phyloP scores from a whole-genome alignment of 2,888 invertebrate species.

The Cryptosula pallasiana region DNA sequence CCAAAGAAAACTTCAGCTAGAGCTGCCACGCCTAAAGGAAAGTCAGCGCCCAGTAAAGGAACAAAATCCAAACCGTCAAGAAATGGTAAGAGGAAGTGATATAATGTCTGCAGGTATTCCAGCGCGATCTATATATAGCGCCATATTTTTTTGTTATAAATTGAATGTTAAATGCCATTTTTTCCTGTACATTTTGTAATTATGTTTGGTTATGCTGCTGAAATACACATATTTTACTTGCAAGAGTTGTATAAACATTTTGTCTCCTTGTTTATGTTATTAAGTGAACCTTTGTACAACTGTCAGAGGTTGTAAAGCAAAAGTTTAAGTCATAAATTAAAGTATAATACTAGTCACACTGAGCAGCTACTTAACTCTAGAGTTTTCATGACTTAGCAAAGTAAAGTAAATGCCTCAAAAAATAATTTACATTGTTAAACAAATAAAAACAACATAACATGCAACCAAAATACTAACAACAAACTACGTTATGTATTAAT shows the following conservation, averaged over 20 bases:
- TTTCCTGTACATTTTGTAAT: too few relatives aligned
- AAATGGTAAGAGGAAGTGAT: background rate
- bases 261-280: background rate
- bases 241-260: background rate
- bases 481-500: background rate
- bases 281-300: too few relatives aligned
- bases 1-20: slow-evolving; percentile 1
- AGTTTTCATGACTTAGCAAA: background rate
- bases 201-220: background rate
- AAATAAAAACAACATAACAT: background rate
- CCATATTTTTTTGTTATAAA: too few relatives aligned
- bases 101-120: too few relatives aligned
- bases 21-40: background rate
- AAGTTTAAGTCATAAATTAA: too few relatives aligned
- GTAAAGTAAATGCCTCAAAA: background rate
- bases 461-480: background rate
- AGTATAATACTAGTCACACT: too few relatives aligned
- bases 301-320: too few relatives aligned
- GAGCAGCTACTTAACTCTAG: too few relatives aligned
- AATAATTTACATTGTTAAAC: background rate
- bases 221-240: background rate
- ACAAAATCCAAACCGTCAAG: background rate
- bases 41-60: background rate
- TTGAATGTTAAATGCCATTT: too few relatives aligned
- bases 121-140: too few relatives aligned